Evolutionary conservation across 2,797 vertebrate genomes (phyloP).

Genomic region (Danionella dracula): DNA sequence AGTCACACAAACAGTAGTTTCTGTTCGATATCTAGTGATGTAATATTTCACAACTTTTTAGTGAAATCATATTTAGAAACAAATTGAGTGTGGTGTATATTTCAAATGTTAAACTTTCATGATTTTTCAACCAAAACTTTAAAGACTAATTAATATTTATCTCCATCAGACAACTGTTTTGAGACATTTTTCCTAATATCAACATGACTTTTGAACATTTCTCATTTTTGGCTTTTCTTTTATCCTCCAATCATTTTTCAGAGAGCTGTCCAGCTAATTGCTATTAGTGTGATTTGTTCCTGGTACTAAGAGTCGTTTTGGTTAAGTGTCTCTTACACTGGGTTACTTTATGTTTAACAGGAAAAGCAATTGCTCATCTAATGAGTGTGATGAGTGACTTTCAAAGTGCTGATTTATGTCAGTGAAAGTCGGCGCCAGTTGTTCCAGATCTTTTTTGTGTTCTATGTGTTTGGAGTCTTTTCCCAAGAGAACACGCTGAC

Average conservation of each 20-base stretch:
- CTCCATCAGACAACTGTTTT: not conserved
- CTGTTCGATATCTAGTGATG: no score
- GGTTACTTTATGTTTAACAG: not conserved
- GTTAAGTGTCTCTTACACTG: not conserved
- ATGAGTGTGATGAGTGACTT: conserved; percentile 7
- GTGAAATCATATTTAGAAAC: no score
- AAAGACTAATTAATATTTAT: no score
- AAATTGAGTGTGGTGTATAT: no score
- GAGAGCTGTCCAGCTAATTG: not conserved
- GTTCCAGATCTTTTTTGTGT: conserved; percentile 18
- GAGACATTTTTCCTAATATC: not conserved
- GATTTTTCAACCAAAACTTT: no score
- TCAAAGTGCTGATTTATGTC: conserved; percentile 9
- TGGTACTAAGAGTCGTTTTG: not conserved
- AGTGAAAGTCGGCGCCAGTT: not conserved
- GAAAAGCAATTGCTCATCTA: not conserved
- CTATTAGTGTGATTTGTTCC: conserved; percentile 9
- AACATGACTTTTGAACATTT: not conserved
- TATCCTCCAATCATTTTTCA: not conserved
- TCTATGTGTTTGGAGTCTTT: conserved; percentile 15
- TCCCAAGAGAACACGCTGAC: conserved; percentile 33
- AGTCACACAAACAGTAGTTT: no score
- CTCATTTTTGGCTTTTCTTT: conserved; percentile 4
- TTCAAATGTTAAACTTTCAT: no score
- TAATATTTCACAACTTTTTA: no score